Conservation (phyloP, 2,888 invertebrate genomes). For the Theodoxus fluviatilis region DNA sequence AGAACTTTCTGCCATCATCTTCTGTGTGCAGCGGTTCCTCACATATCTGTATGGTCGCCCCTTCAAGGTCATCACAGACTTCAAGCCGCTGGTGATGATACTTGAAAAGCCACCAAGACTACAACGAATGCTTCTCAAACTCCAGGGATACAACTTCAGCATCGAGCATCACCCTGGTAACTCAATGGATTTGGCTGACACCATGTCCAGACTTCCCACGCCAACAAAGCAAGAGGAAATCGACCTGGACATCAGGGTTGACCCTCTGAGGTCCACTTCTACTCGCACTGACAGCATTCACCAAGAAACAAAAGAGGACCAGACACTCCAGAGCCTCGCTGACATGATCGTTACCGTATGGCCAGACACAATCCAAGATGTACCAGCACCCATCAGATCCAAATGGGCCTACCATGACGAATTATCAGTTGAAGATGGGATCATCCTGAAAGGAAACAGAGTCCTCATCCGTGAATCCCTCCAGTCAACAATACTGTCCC, state of each 20-base stretch:
- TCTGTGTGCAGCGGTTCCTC: constrained; percentile 29
- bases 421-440: constrained; percentile 29
- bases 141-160: constrained; percentile 32
- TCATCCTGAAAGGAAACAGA: constrained; percentile 29
- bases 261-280: constrained; percentile 20
- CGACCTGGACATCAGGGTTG: constrained; percentile 26
- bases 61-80: constrained; percentile 27
- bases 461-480: constrained; percentile 24
- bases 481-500: constrained; percentile 24
- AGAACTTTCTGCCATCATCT: constrained; percentile 34
- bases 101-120: constrained; percentile 28
- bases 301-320: constrained; percentile 17
- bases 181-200: constrained; percentile 32
- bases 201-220: constrained; percentile 30
- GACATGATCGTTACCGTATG: constrained; percentile 27
- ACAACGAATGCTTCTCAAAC: constrained; percentile 30
- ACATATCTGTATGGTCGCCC: constrained; percentile 30
- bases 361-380: constrained; percentile 20
- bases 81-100: constrained; percentile 33
- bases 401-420: constrained; percentile 31
- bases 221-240: constrained; percentile 16
- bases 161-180: constrained; percentile 30
- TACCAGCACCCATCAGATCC: constrained; percentile 17
- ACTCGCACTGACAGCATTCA: constrained; percentile 16
- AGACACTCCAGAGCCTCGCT: constrained; percentile 22